Evolutionary conservation across 2,113 vertebrate genomes (phyloP).

Genomic region (Pogonocichla stellata): DNA sequence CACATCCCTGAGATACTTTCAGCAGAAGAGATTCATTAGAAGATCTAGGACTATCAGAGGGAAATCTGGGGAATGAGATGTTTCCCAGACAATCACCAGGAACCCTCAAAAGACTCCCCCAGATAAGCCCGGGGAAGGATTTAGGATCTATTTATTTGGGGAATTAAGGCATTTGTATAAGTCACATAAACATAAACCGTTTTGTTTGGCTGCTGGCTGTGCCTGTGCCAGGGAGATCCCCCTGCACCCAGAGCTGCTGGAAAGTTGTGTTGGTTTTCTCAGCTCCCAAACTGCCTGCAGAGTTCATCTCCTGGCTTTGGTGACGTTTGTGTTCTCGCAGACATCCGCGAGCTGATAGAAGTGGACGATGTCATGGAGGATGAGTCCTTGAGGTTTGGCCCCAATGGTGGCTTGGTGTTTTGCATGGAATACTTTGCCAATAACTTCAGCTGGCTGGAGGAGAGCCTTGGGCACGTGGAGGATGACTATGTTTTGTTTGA

Average conservation of each 20-base stretch:
- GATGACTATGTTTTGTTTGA: slow-evolving; percentile 97
- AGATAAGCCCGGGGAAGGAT: rapidly evolving
- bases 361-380: slow-evolving; percentile 99
- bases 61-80: neutral
- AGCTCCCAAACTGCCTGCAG: rapidly evolving
- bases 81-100: neutral
- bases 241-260: neutral
- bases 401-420: slow-evolving; percentile 94
- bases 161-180: neutral
- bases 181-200: too few relatives aligned
- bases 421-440: slow-evolving; percentile 98
- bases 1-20: too few relatives aligned
- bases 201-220: neutral
- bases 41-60: neutral
- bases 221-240: neutral
- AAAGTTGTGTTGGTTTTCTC: neutral
- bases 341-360: slow-evolving; percentile 94
- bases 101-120: neutral
- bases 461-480: slow-evolving; percentile 89
- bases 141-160: neutral
- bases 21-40: neutral
- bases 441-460: slow-evolving; percentile 94
- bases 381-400: slow-evolving; percentile 85
- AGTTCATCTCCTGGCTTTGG: neutral
- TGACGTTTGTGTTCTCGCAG: slow-evolving; percentile 52